Conservation (phyloP, 2,113 vertebrate genomes). For the Antechinus flavipes region DNA sequence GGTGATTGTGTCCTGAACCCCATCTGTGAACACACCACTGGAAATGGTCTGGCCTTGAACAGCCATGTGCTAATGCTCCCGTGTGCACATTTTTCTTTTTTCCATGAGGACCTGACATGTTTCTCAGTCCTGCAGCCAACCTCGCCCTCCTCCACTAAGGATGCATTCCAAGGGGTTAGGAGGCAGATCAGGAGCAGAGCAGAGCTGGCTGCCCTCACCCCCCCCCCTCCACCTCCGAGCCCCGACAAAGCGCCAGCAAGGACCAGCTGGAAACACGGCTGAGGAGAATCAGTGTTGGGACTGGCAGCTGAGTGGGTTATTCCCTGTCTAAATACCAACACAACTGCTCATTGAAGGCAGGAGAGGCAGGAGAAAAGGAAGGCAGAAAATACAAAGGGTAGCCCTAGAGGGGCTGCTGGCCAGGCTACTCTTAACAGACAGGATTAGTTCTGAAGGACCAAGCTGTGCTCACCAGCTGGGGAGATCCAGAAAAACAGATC, state of each 20-base stretch:
- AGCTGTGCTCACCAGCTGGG: constrained; percentile 38
- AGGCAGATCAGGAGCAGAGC: constrained; percentile 73
- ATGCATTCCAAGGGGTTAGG: constrained; percentile 67
- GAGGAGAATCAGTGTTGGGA: constrained; percentile 73
- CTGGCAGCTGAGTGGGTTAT: constrained; percentile 76
- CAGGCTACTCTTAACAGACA: constrained; percentile 66
- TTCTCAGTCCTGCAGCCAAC: constrained; percentile 39
- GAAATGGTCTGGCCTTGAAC: neutral
- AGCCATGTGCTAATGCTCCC: neutral
- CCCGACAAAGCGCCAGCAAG: constrained; percentile 55
- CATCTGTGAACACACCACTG: neutral
- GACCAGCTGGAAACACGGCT: constrained; percentile 80
- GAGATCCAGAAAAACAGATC: neutral
- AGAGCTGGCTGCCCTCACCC: constrained; percentile 68
- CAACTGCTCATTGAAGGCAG: constrained; percentile 77
- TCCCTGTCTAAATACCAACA: constrained; percentile 80
- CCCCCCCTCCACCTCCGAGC: neutral
- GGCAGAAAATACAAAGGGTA: constrained; percentile 36
- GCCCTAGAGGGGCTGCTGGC: constrained; percentile 53
- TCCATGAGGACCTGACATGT: constrained; percentile 69
- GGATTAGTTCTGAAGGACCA: constrained; percentile 73
- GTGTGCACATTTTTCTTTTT: neutral
- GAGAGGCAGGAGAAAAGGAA: constrained; percentile 48
- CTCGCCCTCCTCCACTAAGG: neutral
- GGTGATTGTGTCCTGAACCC: neutral